Base-by-base conservation (phyloP, 2,888 invertebrate genomes). In the Diloba caeruleocephala region DNA sequence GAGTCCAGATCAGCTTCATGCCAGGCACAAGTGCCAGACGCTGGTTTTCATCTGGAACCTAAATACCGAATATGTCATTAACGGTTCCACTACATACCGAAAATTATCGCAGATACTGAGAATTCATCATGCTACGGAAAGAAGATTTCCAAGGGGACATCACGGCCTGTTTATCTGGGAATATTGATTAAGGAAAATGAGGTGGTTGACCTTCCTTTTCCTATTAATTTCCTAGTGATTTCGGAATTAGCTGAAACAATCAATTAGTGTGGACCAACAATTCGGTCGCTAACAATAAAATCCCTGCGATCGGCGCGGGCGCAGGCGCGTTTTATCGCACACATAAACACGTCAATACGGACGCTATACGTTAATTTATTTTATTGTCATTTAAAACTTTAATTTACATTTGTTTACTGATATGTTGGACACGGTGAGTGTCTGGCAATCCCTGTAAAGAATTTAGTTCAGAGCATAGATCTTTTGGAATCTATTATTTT, bases 361-460 rank as follows among this genome's bases (percentile, higher is more conserved):
- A 76, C 74, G 71, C 71, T 70, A 64, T 51, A 73, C 81, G 74
- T 78, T 82, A 82, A 85, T 90, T 90, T 89, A 88, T 87, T 91
- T 89, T 85, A 89, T 86, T 79, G 84, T 81, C 85, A 82, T 87
- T 88, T 86, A 82, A 87, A 86, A 84, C 84, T 80, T 82, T 87
- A 88, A 89, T 89, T 89, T 86, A 90, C 82, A 85, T 79, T 84
- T 88, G 91, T 92, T 90, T 90, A 90, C 87, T 87, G 69, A 71
- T 74, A 74, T 60, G 31, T 55, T 26, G 61, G 43, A 59, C 52
- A 41, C 66, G 54, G 70, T 48, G 45, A 37, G 52, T 29, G 51
- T 42, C 19, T 3, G 39, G 25, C 32, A 58, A 50, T 52, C 49
- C 44, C 56, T 51, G 53, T 51, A 5, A 9, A 62, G 48, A 28